A percentile compares a stretch with the other conserved stretches of the same genome.
Evolutionary conservation across 2,113 vertebrate genomes (phyloP).

Genomic region (Lophura nycthemera): DNA sequence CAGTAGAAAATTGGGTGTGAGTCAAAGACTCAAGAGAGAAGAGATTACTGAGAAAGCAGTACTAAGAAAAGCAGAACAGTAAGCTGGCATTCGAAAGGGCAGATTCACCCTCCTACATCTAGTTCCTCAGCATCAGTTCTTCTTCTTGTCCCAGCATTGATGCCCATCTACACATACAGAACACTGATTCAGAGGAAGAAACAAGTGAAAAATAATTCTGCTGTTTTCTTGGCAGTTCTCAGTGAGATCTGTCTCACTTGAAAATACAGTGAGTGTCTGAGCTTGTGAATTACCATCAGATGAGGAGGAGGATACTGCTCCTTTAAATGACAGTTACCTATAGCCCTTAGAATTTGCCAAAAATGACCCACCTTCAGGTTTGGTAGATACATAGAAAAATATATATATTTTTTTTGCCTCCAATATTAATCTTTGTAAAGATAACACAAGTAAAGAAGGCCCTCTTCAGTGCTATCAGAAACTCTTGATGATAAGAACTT

Average conservation of each 20-base stretch:
- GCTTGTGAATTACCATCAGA: accelerated
- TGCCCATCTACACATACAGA: not conserved
- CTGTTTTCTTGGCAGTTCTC: not conserved
- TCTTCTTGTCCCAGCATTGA: accelerated
- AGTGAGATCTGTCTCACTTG: not conserved
- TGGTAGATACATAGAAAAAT: not conserved
- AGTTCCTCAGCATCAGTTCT: not conserved
- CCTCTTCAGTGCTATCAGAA: not conserved
- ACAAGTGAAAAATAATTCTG: not conserved
- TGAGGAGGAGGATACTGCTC: not conserved
- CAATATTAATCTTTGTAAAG: not conserved
- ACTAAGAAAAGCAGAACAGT: not conserved
- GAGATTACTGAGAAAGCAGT: accelerated
- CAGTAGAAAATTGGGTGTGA: not conserved
- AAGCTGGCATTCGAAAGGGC: not conserved
- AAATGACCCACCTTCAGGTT: not conserved
- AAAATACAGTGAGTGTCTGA: not conserved
- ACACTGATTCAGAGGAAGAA: not conserved
- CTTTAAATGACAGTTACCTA: not conserved
- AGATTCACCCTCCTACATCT: not conserved
- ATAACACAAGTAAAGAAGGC: not conserved
- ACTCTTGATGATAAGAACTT: not conserved
- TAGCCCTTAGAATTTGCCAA: accelerated
- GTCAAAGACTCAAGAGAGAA: not conserved
- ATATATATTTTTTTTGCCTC: not conserved